Evolutionary conservation across 2,113 vertebrate genomes (phyloP), one percentile per base, ranked within the genome.

Genomic region (Alethe diademata): DNA sequence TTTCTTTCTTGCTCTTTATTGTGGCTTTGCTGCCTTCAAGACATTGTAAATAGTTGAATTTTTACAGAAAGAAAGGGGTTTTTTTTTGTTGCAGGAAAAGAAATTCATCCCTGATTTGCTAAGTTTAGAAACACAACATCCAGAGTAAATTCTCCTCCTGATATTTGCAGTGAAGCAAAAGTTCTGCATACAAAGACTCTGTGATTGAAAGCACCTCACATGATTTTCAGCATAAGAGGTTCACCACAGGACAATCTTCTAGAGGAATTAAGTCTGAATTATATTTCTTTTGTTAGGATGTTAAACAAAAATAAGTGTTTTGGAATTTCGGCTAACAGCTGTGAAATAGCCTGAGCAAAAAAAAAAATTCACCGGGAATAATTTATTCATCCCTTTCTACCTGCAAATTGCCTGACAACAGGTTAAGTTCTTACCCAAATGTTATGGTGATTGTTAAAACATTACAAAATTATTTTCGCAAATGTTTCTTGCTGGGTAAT

Each of bases 11-110:
- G 71, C 31, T 35, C 76, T 53, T 76, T 65, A 40, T 79, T 78
- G 56, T 51, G 67, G 19, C 42, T 67, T 92, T 94, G 67, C 71
- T 88, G 86, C 53, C 31, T 76, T 87, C 72, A 35, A 76, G 71
- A 92, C 36, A n/a, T 57, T 38, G 51, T 78, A 93, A 95, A 91
- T 92, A 92, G 95, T 40, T 69, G 65, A 92, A 67, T 70, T 93
- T 94, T 93, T 94, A 78, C 80, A 84, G 47, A 69, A 90, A 73
- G 40, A 61, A 75, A 33, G 40, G 29, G 22, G 31, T 36, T 13
- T 16, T 16, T 1, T 36, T 36, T 66, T 29, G 4, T 60, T 53
- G 57, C 71, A 92, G 61, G 79, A 86, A 62, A 89, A 26, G 29
- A 78, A 82, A 92, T 76, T 79, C 13, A 88, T 82, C 76, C 74